Evolutionary conservation across 2,888 invertebrate genomes (phyloP), one percentile per base, ranked within the genome.

Genomic region (Plagiodera versicolora): DNA sequence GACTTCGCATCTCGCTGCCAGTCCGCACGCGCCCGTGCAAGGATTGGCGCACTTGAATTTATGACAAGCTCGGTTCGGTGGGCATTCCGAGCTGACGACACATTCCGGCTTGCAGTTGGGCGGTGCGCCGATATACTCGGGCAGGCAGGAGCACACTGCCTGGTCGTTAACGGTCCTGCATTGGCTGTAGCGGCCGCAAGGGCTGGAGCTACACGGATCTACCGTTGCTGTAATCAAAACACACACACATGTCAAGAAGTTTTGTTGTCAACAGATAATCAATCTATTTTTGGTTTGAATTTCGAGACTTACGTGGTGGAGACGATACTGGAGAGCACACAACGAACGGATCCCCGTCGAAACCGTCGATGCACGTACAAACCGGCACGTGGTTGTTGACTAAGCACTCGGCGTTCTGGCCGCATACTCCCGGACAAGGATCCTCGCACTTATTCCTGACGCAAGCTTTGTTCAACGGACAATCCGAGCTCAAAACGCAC

Each of bases 311-410:
- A 72, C 75, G 67, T 69, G 67, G 65, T 56, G 75, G 77, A n/a
- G n/a, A n/a, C n/a, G n/a, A n/a, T 69, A 76, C 74, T 53, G 75
- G 72, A 53, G 72, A 75, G 68, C 89, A 89, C 14, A 60, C 60
- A 45, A 48, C 63, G 75, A 89, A 89, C 5, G 93, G 91, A 84
- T 93, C 89, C 51, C 93, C 93, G 35, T 86, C 83, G 74, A 84
- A 89, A 48, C 89, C 89, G 67, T 85, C 84, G 14, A 85, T 75
- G 74, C 94, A 94, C 5, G 87, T 89, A 76, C 94, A 94, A 48
- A 89, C 88, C n/a, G 94, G 94, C 47, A 92, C 86, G 75, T 95
- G 94, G 76, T 92, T 92, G 11, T 91, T 86, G 2, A 93, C 92
- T 46, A 87, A 86, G 75, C 95, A 95, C 75, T 91, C 89, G 1